Base-by-base conservation (phyloP, 2,797 vertebrate genomes). In the Hafferia zeledoni region DNA sequence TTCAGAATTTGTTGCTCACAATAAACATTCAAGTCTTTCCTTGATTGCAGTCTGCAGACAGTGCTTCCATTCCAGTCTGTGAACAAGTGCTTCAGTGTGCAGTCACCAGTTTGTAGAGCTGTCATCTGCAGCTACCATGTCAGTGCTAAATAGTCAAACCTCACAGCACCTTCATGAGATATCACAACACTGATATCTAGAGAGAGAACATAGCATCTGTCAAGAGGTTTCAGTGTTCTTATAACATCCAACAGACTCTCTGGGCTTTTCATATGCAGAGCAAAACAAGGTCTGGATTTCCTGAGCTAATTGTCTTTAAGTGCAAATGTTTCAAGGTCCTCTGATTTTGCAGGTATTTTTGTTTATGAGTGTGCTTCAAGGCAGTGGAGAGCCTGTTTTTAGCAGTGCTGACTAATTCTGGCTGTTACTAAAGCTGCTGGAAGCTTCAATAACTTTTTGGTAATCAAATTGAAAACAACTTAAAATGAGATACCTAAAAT, bases 41-140 rank as follows among this genome's bases (percentile, higher is more conserved):
- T 63, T 88, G 79, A 65, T 9, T 89, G 61, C 69, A 79, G 76
- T 60, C 56, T 83, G 81, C 75, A 92, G 84, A 82, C 55, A 84
- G 33, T 55, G 55, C 65, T 95, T 87, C 56, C 0, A 0, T 91
- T 94, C 83, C 55, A 61, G 53, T 78, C 64, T 86, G 47, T 90
- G 81, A 94, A 87, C 76, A 94, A 81, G 47, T 53, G 22, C 78
- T 87, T 87, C 81, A 88, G 60, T 53, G 35, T 63, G 43, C 70
- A 83, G 60, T 82, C 67, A 60, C 65, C 92, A 80, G 82, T 89
- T 60, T 72, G 78, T 41, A 70, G 90, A 85, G 72, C 94, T 94
- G 88, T 92, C 82, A 81, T 83, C 75, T 75, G 46, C 79, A 77
- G 82, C 74, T 94, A 64, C 68, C 27, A 6, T 50, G 33, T 82